These are phyloP conservation scores for Eriosoma lanigerum DNA, from an alignment of 1,140 invertebrate genomes.

Conservation along the genomic window DNA sequence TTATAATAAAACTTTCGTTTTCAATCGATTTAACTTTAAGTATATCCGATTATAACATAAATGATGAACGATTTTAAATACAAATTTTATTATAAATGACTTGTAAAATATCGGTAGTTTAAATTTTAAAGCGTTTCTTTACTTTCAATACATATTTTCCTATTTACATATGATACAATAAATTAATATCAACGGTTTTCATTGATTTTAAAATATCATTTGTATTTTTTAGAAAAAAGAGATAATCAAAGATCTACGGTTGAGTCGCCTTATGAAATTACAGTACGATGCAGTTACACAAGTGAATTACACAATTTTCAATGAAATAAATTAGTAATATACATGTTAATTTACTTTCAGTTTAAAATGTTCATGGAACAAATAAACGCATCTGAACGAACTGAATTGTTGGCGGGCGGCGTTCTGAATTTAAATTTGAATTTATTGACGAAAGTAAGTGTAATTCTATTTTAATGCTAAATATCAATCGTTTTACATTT, in stretches of 20 bases:
- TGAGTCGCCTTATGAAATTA: not conserved
- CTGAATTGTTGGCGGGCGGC: not conserved
- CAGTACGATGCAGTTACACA: not conserved
- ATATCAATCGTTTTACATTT: too few relatives aligned
- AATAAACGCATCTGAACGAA: not conserved
- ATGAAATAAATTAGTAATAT: not conserved
- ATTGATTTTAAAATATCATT: too few relatives aligned
- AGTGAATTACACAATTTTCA: not conserved
- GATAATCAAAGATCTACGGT: not conserved
- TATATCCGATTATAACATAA: too few relatives aligned
- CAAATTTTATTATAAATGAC: too few relatives aligned
- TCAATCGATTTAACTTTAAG: too few relatives aligned
- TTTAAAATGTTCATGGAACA: not conserved
- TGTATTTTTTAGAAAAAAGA: not conserved
- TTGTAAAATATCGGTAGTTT: too few relatives aligned
- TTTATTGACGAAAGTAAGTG: not conserved
- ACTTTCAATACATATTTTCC: too few relatives aligned
- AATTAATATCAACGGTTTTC: too few relatives aligned
- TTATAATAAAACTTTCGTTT: too few relatives aligned
- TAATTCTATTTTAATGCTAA: not conserved
- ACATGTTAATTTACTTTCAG: not conserved
- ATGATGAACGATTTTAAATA: too few relatives aligned
- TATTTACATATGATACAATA: too few relatives aligned
- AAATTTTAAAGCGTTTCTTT: too few relatives aligned
- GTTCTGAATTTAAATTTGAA: not conserved